Conservation (phyloP, 1,140 invertebrate genomes). For the Drosophila nasuta region DNA sequence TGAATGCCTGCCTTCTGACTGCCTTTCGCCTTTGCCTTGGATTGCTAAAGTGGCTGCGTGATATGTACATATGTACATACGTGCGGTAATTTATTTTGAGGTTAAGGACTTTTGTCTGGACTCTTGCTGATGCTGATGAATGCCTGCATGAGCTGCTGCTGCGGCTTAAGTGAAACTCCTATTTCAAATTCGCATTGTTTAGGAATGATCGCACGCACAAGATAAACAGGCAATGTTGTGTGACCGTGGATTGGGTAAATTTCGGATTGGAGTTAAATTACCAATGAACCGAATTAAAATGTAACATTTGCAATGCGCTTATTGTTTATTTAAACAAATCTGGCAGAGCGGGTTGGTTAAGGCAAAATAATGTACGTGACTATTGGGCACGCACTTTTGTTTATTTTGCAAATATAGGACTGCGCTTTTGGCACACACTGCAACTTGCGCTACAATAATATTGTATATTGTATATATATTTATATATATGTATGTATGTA, state of each 20-base stretch:
- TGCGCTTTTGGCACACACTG: constrained; percentile 33
- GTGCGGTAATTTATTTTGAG: constrained; percentile 70
- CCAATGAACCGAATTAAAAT: constrained; percentile 50
- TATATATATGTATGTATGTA: too few relatives aligned
- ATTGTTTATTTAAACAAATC: constrained; percentile 54
- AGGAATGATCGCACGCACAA: constrained; percentile 55
- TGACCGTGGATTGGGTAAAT: constrained; percentile 13
- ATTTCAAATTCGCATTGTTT: constrained; percentile 50
- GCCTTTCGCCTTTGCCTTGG: constrained; percentile 1
- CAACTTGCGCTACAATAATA: constrained; percentile 37
- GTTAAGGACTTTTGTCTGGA: constrained; percentile 50
- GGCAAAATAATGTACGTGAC: not conserved
- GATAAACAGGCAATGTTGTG: constrained; percentile 52
- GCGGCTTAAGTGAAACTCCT: constrained; percentile 59
- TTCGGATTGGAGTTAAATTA: constrained; percentile 8
- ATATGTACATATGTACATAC: constrained; percentile 8
- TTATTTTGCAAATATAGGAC: constrained; percentile 57
- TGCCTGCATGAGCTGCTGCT: constrained; percentile 21
- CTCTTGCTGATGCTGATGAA: constrained; percentile 42
- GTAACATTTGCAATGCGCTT: constrained; percentile 47
- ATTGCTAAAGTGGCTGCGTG: constrained; percentile 32
- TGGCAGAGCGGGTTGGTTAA: constrained; percentile 32
- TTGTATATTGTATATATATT: not conserved
- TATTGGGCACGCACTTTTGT: constrained; percentile 51
- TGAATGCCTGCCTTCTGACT: constrained; percentile 46